Conservation (phyloP, 35 echinoderm and acorn worm species). For the Lytechinus pictus region DNA sequence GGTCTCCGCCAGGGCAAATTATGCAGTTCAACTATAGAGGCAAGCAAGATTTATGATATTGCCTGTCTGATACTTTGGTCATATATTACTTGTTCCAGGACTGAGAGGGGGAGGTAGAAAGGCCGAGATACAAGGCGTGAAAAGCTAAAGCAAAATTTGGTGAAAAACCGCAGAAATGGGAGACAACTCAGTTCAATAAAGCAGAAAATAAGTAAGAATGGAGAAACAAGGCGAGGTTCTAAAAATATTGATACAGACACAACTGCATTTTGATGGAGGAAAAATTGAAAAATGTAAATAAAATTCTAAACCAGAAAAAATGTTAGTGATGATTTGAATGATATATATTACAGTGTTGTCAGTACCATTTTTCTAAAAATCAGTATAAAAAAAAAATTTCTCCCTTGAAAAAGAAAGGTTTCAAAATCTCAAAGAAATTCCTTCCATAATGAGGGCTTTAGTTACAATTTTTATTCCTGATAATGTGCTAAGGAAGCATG, state of each 20-base stretch:
- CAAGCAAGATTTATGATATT: not conserved
- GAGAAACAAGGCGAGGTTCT: not conserved
- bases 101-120: not conserved
- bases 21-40: slow-evolving; percentile 1
- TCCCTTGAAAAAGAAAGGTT: no score
- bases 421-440: no score
- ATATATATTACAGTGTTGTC: no score
- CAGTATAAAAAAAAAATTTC: no score
- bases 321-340: no score
- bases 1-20: not conserved
- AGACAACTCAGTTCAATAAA: not conserved
- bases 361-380: no score
- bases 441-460: no score
- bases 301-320: no score
- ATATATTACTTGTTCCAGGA: not conserved
- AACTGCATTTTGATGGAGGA: not conserved
- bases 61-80: not conserved
- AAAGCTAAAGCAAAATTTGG: not conserved
- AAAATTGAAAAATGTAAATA: not conserved
- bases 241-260: no score
- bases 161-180: not conserved
- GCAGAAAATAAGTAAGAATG: not conserved
- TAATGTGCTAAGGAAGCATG: no score
- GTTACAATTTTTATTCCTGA: no score
- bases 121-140: not conserved